Evolutionary conservation across 2,113 vertebrate species (phyloP).

Genomic region (Xerus inauris): DNA sequence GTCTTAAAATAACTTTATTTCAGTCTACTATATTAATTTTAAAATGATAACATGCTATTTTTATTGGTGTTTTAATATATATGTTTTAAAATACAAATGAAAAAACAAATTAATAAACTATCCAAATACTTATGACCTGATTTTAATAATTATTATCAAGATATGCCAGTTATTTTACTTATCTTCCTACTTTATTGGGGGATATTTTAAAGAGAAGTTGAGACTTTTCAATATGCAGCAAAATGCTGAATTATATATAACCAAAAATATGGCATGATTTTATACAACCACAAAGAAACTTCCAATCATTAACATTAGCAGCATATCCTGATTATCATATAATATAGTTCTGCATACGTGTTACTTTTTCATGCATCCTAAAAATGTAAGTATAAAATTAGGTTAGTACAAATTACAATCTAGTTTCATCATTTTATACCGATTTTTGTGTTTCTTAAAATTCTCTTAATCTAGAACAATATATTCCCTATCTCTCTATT

Average conservation of each 20-base stretch:
- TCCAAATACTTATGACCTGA: background rate
- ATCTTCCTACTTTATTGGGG: background rate
- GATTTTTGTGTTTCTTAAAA: background rate
- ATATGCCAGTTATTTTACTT: background rate
- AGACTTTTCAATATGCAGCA: background rate
- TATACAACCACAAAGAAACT: background rate
- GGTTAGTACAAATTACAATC: background rate
- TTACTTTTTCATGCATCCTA: background rate
- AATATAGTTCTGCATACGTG: background rate
- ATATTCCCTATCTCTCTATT: background rate
- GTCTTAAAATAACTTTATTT: background rate
- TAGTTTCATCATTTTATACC: background rate
- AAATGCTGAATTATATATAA: background rate
- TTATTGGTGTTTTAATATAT: background rate
- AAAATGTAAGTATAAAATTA: background rate
- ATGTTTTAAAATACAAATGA: background rate
- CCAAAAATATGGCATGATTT: background rate
- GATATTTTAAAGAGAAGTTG: background rate
- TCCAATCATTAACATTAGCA: background rate
- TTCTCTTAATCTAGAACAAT: background rate
- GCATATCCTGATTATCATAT: background rate
- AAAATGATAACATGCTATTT: background rate
- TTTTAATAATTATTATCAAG: background rate
- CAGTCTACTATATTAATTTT: background rate
- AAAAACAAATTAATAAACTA: background rate